phyloP scores from a whole-genome alignment of 2,888 invertebrate species.

The Himalopsyche anomala region DNA sequence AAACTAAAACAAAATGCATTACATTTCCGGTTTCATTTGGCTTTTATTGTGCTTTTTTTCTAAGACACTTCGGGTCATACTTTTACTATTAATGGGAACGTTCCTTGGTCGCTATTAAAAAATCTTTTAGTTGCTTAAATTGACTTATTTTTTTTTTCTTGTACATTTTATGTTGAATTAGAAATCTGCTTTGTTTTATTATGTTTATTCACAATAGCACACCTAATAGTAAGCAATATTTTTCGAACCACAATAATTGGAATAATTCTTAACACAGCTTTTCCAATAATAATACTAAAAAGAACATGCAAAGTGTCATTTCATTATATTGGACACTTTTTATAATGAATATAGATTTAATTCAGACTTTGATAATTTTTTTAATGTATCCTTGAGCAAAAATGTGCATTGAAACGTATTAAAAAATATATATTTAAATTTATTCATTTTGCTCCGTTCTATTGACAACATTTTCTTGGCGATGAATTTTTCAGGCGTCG shows the following conservation, averaged over 20 bases:
- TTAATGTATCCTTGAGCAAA: no score
- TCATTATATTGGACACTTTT: no score
- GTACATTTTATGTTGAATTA: constrained; percentile 17
- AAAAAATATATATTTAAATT: no score
- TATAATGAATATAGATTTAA: no score
- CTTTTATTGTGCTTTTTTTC: constrained; percentile 28
- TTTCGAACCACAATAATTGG: not conserved
- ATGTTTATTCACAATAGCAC: constrained; percentile 28
- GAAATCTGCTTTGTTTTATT: constrained; percentile 25
- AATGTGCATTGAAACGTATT: no score
- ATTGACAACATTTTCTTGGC: not conserved
- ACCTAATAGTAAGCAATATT: not conserved
- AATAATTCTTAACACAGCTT: not conserved
- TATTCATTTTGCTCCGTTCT: not conserved
- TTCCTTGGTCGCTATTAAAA: not conserved
- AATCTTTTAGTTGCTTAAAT: constrained; percentile 27
- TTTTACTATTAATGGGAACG: constrained; percentile 19
- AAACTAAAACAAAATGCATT: constrained; percentile 1
- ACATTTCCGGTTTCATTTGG: not conserved
- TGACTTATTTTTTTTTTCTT: not conserved
- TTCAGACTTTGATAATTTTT: no score
- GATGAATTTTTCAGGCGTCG: constrained; percentile 81
- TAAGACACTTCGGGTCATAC: not conserved
- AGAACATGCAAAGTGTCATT: no score
- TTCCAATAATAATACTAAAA: no score